A percentile compares a stretch with the other conserved stretches of the same genome.
phyloP scores from a whole-genome alignment of 37 sponge, comb jelly and placozoan species.

The Cladorhizidae sp. region DNA sequence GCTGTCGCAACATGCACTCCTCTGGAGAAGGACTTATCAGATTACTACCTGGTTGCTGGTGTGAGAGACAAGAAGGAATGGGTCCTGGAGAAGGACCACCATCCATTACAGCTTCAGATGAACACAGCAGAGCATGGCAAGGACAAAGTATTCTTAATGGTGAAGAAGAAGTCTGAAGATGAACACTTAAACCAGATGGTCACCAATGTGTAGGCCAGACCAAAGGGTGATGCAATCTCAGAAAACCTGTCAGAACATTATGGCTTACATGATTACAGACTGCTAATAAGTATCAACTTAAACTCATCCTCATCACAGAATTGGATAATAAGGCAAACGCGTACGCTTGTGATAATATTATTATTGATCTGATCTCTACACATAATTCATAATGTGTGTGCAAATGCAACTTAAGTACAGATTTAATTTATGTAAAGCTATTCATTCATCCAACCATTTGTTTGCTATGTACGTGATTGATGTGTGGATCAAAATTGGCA shows the following conservation, averaged over 20 bases:
- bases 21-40: conserved; percentile 41
- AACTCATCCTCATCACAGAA: too few species aligned
- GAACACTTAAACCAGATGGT: background rate
- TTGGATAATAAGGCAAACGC: too few species aligned
- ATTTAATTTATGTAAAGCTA: too few species aligned
- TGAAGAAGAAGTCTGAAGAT: conserved; percentile 32
- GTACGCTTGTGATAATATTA: too few species aligned
- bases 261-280: too few species aligned
- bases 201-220: conserved; percentile 35
- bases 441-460: too few species aligned
- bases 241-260: background rate
- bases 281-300: too few species aligned
- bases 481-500: too few species aligned
- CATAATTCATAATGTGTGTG: too few species aligned
- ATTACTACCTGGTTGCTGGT: conserved; percentile 58
- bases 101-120: conserved; percentile 32
- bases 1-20: conserved; percentile 34
- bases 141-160: background rate
- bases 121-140: background rate
- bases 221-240: background rate
- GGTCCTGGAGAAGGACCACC: conserved; percentile 16
- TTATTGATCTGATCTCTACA: too few species aligned
- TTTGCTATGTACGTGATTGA: too few species aligned
- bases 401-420: too few species aligned
- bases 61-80: conserved; percentile 14